phyloP scores from a whole-genome alignment of 2,797 vertebrate genomes.

The Takifugu rubripes region DNA sequence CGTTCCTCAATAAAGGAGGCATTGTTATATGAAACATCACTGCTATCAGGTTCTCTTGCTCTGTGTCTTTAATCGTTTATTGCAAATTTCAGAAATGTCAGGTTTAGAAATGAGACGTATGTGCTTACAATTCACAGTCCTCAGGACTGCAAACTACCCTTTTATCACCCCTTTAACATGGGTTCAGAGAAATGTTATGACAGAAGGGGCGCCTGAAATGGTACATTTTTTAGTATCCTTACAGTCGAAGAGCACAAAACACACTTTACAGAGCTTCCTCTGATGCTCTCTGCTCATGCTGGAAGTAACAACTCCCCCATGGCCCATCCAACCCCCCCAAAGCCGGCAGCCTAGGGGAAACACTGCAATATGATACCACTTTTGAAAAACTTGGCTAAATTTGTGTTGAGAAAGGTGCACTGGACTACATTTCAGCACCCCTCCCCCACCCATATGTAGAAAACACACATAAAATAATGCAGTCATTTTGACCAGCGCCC shows the following conservation, averaged over 20 bases:
- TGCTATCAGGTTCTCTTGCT: no score
- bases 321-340: neutral
- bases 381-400: neutral
- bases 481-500: constrained; percentile 4
- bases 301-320: neutral
- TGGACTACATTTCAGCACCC: neutral
- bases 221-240: neutral
- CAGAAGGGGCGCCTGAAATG: neutral
- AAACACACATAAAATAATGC: constrained; percentile 11
- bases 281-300: neutral
- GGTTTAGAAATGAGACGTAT: no score
- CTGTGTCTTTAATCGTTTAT: no score
- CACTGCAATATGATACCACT: neutral
- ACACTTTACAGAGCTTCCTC: neutral
- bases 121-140: no score
- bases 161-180: neutral
- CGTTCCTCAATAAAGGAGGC: no score
- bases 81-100: no score
- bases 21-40: no score
- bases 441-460: neutral
- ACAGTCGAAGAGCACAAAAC: neutral
- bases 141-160: neutral
- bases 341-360: neutral
- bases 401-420: neutral
- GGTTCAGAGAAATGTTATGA: neutral